These are phyloP conservation scores for Hippopotamus amphibius DNA, from an alignment of 2,113 vertebrate species.

Conservation along the genomic window DNA sequence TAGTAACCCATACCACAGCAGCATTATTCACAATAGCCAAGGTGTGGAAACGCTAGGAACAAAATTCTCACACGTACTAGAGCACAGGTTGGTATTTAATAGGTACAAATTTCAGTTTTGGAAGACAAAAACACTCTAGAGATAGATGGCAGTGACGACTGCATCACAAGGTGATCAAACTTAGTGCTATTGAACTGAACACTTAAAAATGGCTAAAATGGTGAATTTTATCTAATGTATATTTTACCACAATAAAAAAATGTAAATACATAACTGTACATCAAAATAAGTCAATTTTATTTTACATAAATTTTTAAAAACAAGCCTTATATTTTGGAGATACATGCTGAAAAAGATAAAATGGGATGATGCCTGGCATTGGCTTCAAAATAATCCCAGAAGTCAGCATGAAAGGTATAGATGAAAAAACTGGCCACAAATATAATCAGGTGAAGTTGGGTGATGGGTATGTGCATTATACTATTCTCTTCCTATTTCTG, in stretches of 20 bases:
- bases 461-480: not conserved
- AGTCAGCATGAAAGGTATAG: not conserved
- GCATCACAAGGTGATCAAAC: not conserved
- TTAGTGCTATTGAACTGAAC: not conserved
- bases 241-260: not conserved
- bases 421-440: not conserved
- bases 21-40: not conserved
- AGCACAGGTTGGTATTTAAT: not conserved
- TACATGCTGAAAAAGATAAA: not conserved
- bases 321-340: not conserved
- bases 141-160: not conserved
- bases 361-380: not conserved
- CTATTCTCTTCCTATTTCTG: not conserved
- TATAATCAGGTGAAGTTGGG: not conserved
- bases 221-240: not conserved
- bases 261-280: not conserved
- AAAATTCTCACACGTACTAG: constrained; percentile 21
- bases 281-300: constrained; percentile 28
- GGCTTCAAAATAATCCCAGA: constrained; percentile 1
- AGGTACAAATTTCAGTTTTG: not conserved
- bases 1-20: not conserved
- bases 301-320: not conserved
- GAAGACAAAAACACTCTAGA: not conserved
- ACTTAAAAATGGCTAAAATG: not conserved
- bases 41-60: not conserved